These are phyloP conservation scores for Mythimna loreyi DNA, from an alignment of 2,888 invertebrate species.

Conservation along the genomic window DNA sequence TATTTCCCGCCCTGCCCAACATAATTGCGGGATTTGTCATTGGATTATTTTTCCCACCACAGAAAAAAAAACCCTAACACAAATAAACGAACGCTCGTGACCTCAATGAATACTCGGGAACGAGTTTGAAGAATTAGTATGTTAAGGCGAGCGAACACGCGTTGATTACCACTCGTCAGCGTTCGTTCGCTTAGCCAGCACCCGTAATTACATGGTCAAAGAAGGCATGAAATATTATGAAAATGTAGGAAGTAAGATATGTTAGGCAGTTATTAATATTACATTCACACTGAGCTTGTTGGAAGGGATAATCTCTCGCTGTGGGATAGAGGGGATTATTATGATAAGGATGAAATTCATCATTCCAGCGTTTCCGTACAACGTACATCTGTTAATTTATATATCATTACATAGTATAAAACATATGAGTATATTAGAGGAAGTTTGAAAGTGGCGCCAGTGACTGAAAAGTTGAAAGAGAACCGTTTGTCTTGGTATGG, in stretches of 20 bases:
- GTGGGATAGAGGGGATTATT: neutral
- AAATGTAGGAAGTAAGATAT: slow-evolving; percentile 24
- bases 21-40: too few relatives aligned
- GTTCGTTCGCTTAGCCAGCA: neutral
- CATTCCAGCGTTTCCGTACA: neutral
- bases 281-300: slow-evolving; percentile 9
- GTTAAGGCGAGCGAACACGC: neutral
- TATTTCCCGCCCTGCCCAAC: too few relatives aligned
- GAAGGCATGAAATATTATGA: slow-evolving; percentile 18
- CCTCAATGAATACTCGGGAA: too few relatives aligned
- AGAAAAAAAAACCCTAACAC: too few relatives aligned
- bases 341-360: neutral
- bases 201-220: slow-evolving; percentile 14
- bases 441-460: too few relatives aligned
- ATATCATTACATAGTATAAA: slow-evolving; percentile 1
- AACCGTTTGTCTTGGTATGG: too few relatives aligned
- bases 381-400: neutral
- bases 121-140: too few relatives aligned
- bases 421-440: too few relatives aligned
- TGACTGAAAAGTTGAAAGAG: too few relatives aligned
- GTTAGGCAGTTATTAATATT: slow-evolving; percentile 23
- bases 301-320: neutral
- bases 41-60: too few relatives aligned
- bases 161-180: neutral
- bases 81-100: neutral